Percentiles rank a stretch among this genome's conserved stretches.
These are phyloP conservation scores for Conomelus anceps DNA, from an alignment of 2,888 invertebrate species.

Conservation along the genomic window DNA sequence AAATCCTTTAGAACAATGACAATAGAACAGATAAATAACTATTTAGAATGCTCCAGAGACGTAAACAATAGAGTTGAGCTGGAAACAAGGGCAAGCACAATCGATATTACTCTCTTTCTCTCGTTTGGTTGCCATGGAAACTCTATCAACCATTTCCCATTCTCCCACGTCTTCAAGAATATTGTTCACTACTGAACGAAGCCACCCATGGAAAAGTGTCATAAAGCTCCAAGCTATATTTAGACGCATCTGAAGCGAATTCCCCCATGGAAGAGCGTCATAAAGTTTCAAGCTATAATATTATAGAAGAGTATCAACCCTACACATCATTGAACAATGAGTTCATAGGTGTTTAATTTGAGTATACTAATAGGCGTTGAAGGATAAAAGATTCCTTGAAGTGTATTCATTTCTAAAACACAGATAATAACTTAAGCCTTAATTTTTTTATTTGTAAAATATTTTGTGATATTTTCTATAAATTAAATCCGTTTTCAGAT, in stretches of 20 bases:
- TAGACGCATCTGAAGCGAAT: background rate
- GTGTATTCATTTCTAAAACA: background rate
- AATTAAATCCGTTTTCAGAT: too few relatives aligned
- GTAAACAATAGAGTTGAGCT: background rate
- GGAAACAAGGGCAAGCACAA: background rate
- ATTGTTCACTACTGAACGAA: background rate
- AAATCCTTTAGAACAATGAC: background rate
- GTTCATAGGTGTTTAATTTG: background rate
- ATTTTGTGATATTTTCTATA: too few relatives aligned
- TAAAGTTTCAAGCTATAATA: background rate
- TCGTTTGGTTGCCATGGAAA: background rate
- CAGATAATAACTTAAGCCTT: background rate
- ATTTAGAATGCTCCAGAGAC: background rate
- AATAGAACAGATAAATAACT: background rate
- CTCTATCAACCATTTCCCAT: background rate
- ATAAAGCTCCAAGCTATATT: background rate
- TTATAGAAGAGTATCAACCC: too few relatives aligned
- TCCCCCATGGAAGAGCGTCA: background rate
- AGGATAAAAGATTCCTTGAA: background rate
- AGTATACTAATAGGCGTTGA: background rate
- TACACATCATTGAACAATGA: background rate
- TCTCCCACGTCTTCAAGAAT: background rate
- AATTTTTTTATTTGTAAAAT: too few relatives aligned
- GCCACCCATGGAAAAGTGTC: background rate
- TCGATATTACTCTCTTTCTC: background rate